Evolutionary conservation across 37 sponge, comb jelly and placozoan species (phyloP), one percentile per base, ranked within the genome.

Genomic region (Ephydatia muelleri): DNA sequence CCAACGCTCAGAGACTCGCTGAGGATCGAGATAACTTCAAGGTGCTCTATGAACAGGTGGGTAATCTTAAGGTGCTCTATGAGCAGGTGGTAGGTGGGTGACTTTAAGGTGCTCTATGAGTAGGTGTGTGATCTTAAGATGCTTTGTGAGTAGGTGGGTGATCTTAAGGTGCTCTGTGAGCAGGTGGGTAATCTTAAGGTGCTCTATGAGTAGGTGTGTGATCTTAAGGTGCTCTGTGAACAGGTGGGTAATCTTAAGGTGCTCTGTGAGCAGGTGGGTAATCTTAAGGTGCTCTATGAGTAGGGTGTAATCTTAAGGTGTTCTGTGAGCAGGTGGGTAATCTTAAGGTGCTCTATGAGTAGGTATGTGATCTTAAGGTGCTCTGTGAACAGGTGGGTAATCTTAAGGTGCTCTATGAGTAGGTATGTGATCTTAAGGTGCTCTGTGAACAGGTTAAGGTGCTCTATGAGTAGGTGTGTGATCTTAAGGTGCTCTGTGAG

Each of bases 21-120:
- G 83, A 90, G 39, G 98, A 97, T 38, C 88, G 98, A 72, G 94
- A 97, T 77, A 97, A 93, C 87, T 89, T 91, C 83, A 93, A 88
- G 67, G 79, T 97, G 25, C 92, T 97, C 38, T 97, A 97, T 85
- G 90, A 93, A 36, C 98, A 97, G 96, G 97, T 89, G 23, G 30
- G 87, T 57, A 49, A 9, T 11, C 38, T 39, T 64, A 69, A 21
- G 57, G 43, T n/a, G 43, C 6, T 9, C 43, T 43, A 43, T 43
- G 43, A 43, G 43, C 43, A 43, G 43, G 43, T 43, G 43, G 43
- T 3, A 9, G 43, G 43, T 43, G 6, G n/a, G n/a, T n/a, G n/a
- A n/a, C n/a, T n/a, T n/a, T 9, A 9, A 43, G 6, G 57, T 21
- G 57, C 16, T 13, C 57, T 57, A 57, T 11, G 40, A 38, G 49